These are phyloP conservation scores for Clangula hyemalis DNA, from an alignment of 2,797 vertebrate species.

Conservation along the genomic window DNA sequence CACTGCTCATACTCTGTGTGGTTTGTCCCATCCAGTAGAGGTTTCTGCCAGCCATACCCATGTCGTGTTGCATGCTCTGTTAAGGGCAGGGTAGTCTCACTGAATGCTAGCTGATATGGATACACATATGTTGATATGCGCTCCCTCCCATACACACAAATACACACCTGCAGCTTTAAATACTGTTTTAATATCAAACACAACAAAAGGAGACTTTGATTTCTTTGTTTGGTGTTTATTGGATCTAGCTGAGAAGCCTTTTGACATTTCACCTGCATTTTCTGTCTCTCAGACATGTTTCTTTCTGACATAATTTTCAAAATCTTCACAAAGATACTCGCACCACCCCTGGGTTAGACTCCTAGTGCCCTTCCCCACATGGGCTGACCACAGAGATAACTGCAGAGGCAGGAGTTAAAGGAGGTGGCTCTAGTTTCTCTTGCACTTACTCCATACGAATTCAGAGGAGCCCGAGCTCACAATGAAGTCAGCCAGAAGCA, in stretches of 20 bases:
- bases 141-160: not conserved
- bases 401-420: not conserved
- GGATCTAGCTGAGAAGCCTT: not conserved
- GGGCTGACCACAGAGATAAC: not conserved
- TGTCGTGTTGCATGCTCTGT: not conserved
- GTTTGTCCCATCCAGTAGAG: not conserved
- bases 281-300: not conserved
- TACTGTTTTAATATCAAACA: not conserved
- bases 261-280: not conserved
- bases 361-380: not conserved
- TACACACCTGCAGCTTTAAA: not conserved
- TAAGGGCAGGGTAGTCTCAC: not conserved
- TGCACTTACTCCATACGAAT: not conserved
- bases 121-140: too few species aligned
- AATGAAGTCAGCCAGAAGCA: not conserved
- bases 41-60: not conserved
- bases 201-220: not conserved
- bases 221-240: not conserved
- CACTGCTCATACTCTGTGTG: not conserved
- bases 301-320: not conserved
- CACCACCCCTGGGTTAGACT: accelerated
- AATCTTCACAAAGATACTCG: not conserved
- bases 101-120: not conserved
- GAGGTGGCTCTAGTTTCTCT: not conserved
- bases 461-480: not conserved